Base-by-base conservation (phyloP, 37 sponge, comb jelly and placozoan genomes). In the Cliona cf. orientalis region DNA sequence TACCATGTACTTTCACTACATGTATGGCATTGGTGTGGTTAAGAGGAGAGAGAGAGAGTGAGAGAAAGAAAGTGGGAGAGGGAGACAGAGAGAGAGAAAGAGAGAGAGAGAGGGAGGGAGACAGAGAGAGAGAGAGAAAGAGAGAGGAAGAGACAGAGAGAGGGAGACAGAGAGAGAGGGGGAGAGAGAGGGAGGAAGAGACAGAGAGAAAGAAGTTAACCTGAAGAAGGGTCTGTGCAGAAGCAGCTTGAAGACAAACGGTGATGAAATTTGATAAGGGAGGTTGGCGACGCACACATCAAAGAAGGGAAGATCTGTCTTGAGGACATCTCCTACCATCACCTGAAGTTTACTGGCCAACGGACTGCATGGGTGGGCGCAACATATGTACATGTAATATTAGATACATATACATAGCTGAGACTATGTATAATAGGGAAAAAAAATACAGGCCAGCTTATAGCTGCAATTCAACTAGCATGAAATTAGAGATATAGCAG, bases 251-350 rank as follows among this genome's bases (percentile, higher is more conserved):
- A 97, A 97, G 19, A 97, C 97, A 64, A 97, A 97, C 7, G 97
- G 97, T 26, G 97, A 97, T 2, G 97, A 97, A 35, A 98, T 98
- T 83, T 98, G 84, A 72, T 91, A 98, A 59, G 99, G 99, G 43
- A 98, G 87, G 73, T 98, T 98, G 9, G 99, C 99, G 7, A 98
- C 99, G 87, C 99, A 98, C 57, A 98, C 96, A 74, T 93, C 94
- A 81, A 98, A 98, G 81, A 91, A 96, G 0, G 99, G 99, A 2
- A 98, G 86, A n/a, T 95, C 96, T 65, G 86, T 88, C 64, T 93
- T 94, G 42, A 97, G 63, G 1, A 94, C 97, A 79, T 98, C 96
- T 22, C 96, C 99, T 58, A 95, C 86, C 11, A 96, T 80, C 28
- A 98, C 85, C 69, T 98, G 83, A 46, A 98, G 72, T 74, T 98